phyloP scores from a whole-genome alignment of 2,888 invertebrate species.

The Tetheella fluctuosa region DNA sequence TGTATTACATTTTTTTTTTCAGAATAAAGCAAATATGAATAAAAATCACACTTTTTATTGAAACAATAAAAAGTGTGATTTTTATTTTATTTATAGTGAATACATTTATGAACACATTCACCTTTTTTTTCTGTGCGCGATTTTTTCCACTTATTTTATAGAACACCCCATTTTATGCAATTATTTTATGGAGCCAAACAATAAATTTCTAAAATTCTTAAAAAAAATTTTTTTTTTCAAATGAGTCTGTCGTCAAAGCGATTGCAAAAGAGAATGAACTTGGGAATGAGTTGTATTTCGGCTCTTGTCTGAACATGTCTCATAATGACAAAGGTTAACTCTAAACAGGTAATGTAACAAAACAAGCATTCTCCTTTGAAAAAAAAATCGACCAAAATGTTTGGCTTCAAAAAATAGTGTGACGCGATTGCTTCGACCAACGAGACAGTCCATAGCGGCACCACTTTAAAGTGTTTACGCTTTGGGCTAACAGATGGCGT shows the following conservation, averaged over 20 bases:
- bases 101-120: not conserved
- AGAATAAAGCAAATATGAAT: not conserved
- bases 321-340: too few relatives aligned
- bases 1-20: too few relatives aligned
- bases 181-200: not conserved
- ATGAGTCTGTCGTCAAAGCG: too few relatives aligned
- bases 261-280: too few relatives aligned
- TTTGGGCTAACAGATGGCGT: slow-evolving; percentile 84
- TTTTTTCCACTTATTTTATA: not conserved
- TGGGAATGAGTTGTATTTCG: too few relatives aligned
- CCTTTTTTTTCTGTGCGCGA: not conserved
- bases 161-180: not conserved
- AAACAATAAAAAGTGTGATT: not conserved
- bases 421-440: slow-evolving; percentile 24
- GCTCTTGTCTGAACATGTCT: too few relatives aligned
- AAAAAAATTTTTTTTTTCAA: not conserved
- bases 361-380: not conserved
- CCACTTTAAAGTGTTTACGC: slow-evolving; percentile 60
- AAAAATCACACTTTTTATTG: not conserved
- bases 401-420: not conserved
- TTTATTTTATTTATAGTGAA: too few relatives aligned
- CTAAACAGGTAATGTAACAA: too few relatives aligned
- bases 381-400: not conserved
- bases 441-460: slow-evolving; percentile 27
- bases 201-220: not conserved